A percentile compares a stretch with the other conserved stretches of the same genome.
Evolutionary conservation across 30 jellyfish, hydroid and myxozoan genomes (phyloP).

Genomic region (Chrysaora quinquecirrha): DNA sequence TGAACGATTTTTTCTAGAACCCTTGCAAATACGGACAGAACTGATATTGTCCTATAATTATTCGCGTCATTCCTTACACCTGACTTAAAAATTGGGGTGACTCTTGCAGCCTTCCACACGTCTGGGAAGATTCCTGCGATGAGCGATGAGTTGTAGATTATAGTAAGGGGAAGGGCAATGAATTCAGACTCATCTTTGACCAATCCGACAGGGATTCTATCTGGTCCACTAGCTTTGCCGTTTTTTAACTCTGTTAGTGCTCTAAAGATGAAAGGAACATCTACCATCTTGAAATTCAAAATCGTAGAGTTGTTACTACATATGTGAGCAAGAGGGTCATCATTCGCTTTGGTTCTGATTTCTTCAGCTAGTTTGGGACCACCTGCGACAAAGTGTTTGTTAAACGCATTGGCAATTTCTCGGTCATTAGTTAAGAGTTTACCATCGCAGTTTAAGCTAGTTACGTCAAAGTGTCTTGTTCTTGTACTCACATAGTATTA

Average conservation of each 20-base stretch:
- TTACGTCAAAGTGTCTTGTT: too few species aligned
- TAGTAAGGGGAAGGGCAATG: conserved; percentile 2
- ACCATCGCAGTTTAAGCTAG: conserved; percentile 7
- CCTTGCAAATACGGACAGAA: neutral
- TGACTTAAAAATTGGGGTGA: conserved; percentile 1
- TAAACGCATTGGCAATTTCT: conserved; percentile 3
- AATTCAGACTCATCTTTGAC: neutral
- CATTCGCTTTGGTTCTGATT: conserved; percentile 4
- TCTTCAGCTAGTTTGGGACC: conserved; percentile 19
- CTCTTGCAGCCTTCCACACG: conserved; percentile 7
- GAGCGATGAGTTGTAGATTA: conserved; percentile 2
- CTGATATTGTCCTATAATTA: neutral
- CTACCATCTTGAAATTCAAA: neutral
- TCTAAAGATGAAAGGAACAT: neutral
- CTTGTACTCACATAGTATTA: too few species aligned
- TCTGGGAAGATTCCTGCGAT: neutral
- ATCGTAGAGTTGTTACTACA: neutral
- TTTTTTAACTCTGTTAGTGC: neutral
- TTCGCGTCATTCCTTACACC: neutral
- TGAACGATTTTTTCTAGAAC: conserved; percentile 13
- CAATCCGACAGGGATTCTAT: conserved; percentile 4
- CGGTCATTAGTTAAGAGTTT: conserved; percentile 5
- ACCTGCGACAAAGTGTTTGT: conserved; percentile 9
- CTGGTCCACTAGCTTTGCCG: conserved; percentile 4
- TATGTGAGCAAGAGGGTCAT: conserved; percentile 12